Evolutionary conservation across 2,113 vertebrate genomes (phyloP).

Genomic region (Limnothrissa miodon): DNA sequence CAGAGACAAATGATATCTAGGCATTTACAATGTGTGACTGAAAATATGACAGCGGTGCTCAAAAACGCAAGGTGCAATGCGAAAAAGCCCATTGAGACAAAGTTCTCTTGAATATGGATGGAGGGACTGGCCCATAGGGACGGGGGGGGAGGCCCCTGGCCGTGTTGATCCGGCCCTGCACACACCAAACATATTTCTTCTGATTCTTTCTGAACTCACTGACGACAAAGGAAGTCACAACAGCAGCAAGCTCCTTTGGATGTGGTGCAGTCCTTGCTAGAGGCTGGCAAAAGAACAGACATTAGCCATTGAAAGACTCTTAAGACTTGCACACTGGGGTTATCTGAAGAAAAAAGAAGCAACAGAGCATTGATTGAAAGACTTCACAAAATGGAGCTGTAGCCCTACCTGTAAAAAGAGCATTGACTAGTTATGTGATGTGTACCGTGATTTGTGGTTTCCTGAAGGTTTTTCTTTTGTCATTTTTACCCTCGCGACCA

Average conservation of each 20-base stretch:
- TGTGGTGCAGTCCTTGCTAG: neutral
- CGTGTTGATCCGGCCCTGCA: too few relatives aligned
- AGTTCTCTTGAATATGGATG: too few relatives aligned
- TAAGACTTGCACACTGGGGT: neutral
- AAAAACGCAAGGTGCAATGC: too few relatives aligned
- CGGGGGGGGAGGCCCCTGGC: too few relatives aligned
- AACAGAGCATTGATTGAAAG: neutral
- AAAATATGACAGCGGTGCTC: too few relatives aligned
- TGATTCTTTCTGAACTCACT: constrained; percentile 1
- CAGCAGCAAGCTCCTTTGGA: neutral
- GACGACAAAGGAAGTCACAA: neutral
- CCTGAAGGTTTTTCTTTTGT: neutral
- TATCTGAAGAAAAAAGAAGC: neutral
- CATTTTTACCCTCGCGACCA: neutral
- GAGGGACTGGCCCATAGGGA: too few relatives aligned
- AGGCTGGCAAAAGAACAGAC: neutral
- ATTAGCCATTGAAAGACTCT: neutral
- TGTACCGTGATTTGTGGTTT: constrained; percentile 2
- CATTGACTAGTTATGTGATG: neutral
- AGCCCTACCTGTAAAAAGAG: constrained; percentile 17
- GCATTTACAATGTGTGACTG: too few relatives aligned
- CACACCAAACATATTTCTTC: constrained; percentile 19
- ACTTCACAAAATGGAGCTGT: neutral
- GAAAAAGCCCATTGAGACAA: too few relatives aligned
- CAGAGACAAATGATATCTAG: too few relatives aligned